Evolutionary conservation across 2,113 vertebrate species (phyloP).

Genomic region (Phylloscopus trochiloides): DNA sequence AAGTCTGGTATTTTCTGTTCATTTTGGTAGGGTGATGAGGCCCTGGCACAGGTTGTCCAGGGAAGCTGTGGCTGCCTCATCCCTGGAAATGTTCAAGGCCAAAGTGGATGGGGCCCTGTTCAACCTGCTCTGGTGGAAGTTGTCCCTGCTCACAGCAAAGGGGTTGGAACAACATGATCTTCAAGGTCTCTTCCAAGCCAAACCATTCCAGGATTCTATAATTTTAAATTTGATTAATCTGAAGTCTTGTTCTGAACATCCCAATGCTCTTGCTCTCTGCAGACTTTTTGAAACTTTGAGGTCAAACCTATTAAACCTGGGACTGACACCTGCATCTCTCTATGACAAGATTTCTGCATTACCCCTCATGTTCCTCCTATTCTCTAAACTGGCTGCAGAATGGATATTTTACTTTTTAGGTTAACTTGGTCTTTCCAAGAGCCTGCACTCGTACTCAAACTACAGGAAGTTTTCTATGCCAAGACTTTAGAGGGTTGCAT

Average conservation of each 20-base stretch:
- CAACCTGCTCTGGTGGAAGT: background rate
- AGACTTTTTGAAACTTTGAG: background rate
- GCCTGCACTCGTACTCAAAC: background rate
- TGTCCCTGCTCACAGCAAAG: background rate
- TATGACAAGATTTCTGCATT: background rate
- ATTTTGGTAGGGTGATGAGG: background rate
- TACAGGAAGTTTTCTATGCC: background rate
- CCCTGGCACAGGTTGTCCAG: background rate
- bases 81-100: background rate
- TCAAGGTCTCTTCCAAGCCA: background rate
- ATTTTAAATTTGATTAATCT: background rate
- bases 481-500: conserved; percentile 10
- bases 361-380: no score
- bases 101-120: background rate
- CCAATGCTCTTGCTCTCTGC: background rate
- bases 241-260: background rate
- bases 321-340: background rate
- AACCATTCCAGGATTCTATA: background rate
- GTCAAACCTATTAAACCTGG: background rate
- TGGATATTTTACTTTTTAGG: background rate
- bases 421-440: background rate
- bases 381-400: background rate
- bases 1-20: background rate
- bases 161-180: background rate
- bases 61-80: background rate